Base-by-base conservation (phyloP, 2,113 vertebrate genomes). In the Neomonachus schauinslandi region DNA sequence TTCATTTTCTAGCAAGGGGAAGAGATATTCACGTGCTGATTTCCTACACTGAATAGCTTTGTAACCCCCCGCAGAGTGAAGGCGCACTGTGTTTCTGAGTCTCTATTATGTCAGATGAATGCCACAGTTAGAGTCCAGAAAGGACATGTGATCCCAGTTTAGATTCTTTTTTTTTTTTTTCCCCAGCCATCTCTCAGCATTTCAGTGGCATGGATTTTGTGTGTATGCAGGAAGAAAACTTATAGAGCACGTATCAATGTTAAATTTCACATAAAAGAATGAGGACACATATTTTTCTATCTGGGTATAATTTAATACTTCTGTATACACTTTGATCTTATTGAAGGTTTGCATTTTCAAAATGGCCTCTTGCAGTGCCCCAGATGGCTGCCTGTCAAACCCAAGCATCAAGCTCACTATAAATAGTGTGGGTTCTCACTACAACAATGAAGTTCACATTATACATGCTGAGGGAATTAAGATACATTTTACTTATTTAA, bases 1-100 rank as follows among this genome's bases (percentile, higher is more conserved):
- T 98, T 98, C 69, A 96, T 98, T 98, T 98, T 94, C 53, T 87
- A 96, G 98, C 94, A 95, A 74, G 89, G 87, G 83, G 97, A 97
- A 98, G 33, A 98, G 39, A 96, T 57, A 57, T 93, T 98, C 74
- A 69, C 71, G 95, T 82, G 74, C 91, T 98, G 93, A 98, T 96
- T 98, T 98, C 94, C 59, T 97, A 42, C 76, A 7, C 95, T 95
- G 81, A 98, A 97, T 90, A 98, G 96, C 96, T 97, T 97, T 98
- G 95, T 79, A 97, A 98, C 98, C 96, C 98, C 98, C 94, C 39
- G 65, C 91, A 95, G 94, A 83, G 96, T 67, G 59, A 88, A 95
- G 97, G 71, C 91, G 39, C 53, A 72, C 71, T 96, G 61, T 89
- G 83, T 90, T 96, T 98, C 49, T 72, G 97, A 97, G 94, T 86